phyloP scores from a whole-genome alignment of 2,797 vertebrate species.

The Phalanger gymnotis region DNA sequence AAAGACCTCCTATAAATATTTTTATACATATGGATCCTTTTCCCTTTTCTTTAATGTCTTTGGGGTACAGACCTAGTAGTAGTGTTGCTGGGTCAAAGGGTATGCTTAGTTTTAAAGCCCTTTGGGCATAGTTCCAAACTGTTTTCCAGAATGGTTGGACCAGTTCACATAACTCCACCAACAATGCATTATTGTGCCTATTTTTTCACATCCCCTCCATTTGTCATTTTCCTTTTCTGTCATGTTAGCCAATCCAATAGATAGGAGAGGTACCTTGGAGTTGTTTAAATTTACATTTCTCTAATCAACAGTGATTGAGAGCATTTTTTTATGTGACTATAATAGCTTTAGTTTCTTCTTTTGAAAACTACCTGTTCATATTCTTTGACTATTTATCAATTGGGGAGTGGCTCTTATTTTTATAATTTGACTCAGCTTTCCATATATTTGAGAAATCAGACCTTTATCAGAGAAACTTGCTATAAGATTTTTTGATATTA shows the following conservation, averaged over 20 bases:
- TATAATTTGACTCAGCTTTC: neutral
- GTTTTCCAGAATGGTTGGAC: neutral
- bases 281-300: neutral
- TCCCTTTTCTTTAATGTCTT: neutral
- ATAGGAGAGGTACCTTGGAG: neutral
- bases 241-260: neutral
- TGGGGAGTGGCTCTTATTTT: too few species aligned
- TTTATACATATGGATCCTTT: neutral
- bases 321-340: neutral
- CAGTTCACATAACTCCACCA: neutral
- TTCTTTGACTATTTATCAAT: too few species aligned
- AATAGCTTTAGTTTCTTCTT: neutral
- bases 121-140: neutral
- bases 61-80: neutral
- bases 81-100: neutral
- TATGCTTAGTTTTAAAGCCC: neutral
- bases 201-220: neutral
- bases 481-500: neutral
- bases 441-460: neutral
- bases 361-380: neutral
- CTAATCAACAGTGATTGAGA: neutral
- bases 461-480: neutral
- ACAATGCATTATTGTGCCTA: neutral
- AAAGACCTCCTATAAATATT: neutral
- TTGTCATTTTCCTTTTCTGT: neutral